Evolutionary conservation across 2,113 vertebrate species (phyloP), one percentile per base, ranked within the genome.

Genomic region (Sporophila hypoxantha): DNA sequence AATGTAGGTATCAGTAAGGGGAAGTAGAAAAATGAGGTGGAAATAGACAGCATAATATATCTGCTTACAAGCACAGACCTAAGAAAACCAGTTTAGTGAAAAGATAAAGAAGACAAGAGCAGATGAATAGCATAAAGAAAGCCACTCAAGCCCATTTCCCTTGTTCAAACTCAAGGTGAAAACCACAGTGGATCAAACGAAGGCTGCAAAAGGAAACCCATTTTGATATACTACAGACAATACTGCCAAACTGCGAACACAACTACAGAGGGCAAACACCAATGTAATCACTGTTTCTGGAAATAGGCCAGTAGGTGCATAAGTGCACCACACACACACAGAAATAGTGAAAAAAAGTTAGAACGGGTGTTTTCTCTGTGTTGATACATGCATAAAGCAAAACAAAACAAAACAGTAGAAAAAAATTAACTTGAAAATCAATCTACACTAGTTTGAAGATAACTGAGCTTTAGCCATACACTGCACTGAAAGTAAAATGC

Each of bases 231-330:
- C 81, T 9, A 78, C 23, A 78, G 42, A 18, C 36, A 59, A 17
- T 6, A n/a, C 8, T 21, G 41, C 27, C n/a, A 61, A 76, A 79
- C 26, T 59, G 27, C 0, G 0, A 91, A 23, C 17, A 9, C 1
- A 3, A 56, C 57, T 60, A 55, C 30, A 55, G 39, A 29, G 21
- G 7, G 60, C 34, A 52, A 82, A 82, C 1, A 5, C 11, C 67
- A 46, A 1, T 14, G 29, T 25, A 82, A 75, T 13, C 71, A 20
- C 49, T 32, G 23, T 4, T 27, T 59, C 0, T n/a, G 82, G 62
- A 64, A 78, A 78, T 0, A 59, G 36, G 50, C 44, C 26, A 30
- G 8, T 5, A n/a, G 34, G 59, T n/a, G 34, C 23, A 0, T 8
- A 62, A 89, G 27, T 9, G 25, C 56, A 44, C 14, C 30, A 12